phyloP scores from a whole-genome alignment of 2,797 vertebrate genomes.

The Leptodactylus fallax region DNA sequence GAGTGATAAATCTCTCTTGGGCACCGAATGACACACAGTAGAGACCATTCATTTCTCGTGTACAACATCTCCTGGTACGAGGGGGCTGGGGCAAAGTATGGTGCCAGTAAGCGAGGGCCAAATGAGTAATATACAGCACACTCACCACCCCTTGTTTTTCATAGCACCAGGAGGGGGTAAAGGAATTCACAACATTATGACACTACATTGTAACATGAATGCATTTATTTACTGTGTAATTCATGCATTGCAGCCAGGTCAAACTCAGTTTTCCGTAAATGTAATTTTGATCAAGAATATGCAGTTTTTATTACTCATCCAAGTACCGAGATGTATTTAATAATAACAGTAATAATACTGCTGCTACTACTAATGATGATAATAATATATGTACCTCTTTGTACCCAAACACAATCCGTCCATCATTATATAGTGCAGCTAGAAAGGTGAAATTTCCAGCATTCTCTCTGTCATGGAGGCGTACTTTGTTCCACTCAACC shows the following conservation, averaged over 20 bases:
- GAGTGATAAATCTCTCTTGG: constrained; percentile 4
- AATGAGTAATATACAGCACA: constrained; percentile 31
- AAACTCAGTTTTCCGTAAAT: neutral
- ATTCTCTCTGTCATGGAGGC: constrained; percentile 86
- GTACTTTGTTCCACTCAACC: constrained; percentile 93
- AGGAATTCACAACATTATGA: constrained; percentile 24
- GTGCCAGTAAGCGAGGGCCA: constrained; percentile 10
- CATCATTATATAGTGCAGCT: constrained; percentile 83
- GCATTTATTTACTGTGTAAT: neutral
- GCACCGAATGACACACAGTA: constrained; percentile 28
- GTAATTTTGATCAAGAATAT: neutral
- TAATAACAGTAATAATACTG: too few relatives aligned
- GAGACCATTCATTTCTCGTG: constrained; percentile 22
- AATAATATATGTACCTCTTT: constrained; percentile 79
- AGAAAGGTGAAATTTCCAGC: constrained; percentile 93
- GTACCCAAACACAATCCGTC: constrained; percentile 91
- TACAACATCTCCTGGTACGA: constrained; percentile 48
- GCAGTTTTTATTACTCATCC: neutral
- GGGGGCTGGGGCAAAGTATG: neutral
- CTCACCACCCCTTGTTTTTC: neutral
- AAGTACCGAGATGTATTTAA: neutral
- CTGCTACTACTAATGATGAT: too few relatives aligned
- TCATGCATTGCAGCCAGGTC: neutral
- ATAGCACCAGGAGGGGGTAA: constrained; percentile 6
- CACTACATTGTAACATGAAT: neutral